phyloP scores from a whole-genome alignment of 2,797 vertebrate genomes.

The Leucoraja ocellata region DNA sequence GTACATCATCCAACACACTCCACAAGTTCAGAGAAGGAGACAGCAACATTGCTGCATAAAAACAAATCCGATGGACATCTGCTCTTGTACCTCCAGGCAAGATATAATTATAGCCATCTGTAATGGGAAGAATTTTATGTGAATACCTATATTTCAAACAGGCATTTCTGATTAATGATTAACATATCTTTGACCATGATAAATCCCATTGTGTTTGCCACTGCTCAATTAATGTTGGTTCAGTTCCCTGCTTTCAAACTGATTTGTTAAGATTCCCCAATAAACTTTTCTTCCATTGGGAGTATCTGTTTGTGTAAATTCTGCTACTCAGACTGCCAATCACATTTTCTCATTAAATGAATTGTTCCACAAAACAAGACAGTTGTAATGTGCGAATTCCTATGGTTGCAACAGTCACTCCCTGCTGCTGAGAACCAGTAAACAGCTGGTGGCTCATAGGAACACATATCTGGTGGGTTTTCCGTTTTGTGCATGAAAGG shows the following conservation, averaged over 20 bases:
- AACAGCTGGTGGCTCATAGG: not conserved
- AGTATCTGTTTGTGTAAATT: not conserved
- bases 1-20: not conserved
- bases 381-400: not conserved
- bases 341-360: not conserved
- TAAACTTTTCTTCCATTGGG: not conserved
- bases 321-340: not conserved
- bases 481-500: not conserved
- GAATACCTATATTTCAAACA: no score
- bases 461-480: not conserved
- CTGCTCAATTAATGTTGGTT: not conserved
- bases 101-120: no score
- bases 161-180: no score
- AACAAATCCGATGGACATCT: not conserved
- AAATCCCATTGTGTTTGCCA: not conserved
- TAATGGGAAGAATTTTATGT: no score
- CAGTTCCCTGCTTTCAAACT: not conserved
- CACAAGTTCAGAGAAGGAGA: not conserved
- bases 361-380: conserved; percentile 7
- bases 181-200: not conserved
- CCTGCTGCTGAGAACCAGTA: not conserved
- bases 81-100: no score
- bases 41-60: not conserved
- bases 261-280: not conserved
- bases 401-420: not conserved